Conservation (phyloP, 2,797 vertebrate genomes). For the Trachurus trachurus region DNA sequence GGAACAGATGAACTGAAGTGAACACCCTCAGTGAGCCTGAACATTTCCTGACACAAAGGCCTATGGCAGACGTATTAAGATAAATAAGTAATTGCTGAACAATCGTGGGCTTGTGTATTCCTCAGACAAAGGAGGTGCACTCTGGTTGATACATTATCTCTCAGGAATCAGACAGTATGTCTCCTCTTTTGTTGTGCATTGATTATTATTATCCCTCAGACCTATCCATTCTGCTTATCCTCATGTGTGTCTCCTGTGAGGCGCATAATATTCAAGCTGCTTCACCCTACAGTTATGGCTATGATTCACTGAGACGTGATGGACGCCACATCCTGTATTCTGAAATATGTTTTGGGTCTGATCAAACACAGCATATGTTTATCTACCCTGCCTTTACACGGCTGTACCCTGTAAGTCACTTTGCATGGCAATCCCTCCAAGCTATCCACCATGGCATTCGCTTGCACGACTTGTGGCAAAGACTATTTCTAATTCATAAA, state of each 20-base stretch:
- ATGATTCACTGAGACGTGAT: constrained; percentile 43
- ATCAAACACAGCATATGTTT: constrained; percentile 85
- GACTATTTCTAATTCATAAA: constrained; percentile 89
- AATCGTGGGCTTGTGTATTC: constrained; percentile 68
- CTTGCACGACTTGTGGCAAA: constrained; percentile 78
- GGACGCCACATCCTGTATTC: constrained; percentile 69
- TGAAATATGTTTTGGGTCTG: constrained; percentile 71
- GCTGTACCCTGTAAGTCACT: constrained; percentile 73
- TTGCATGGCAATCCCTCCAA: constrained; percentile 80
- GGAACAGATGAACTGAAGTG: constrained; percentile 55
- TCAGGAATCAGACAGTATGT: constrained; percentile 67
- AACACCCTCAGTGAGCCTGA: constrained; percentile 57
- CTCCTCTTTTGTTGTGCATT: constrained; percentile 71
- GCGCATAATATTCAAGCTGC: constrained; percentile 2
- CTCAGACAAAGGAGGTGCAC: constrained; percentile 74
- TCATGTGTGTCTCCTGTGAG: constrained; percentile 39
- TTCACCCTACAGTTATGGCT: constrained; percentile 29
- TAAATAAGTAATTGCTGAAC: constrained; percentile 75
- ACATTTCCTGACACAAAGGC: constrained; percentile 70
- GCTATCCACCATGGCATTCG: constrained; percentile 75
- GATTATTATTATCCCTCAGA: constrained; percentile 59
- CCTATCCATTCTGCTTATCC: constrained; percentile 46
- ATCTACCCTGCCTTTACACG: constrained; percentile 82
- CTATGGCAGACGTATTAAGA: constrained; percentile 68
- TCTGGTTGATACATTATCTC: constrained; percentile 72